A percentile compares a stretch with the other conserved stretches of the same genome.
Evolutionary conservation across 37 sponge, comb jelly and placozoan genomes (phyloP).

Genomic region (Eunapius fragilis): DNA sequence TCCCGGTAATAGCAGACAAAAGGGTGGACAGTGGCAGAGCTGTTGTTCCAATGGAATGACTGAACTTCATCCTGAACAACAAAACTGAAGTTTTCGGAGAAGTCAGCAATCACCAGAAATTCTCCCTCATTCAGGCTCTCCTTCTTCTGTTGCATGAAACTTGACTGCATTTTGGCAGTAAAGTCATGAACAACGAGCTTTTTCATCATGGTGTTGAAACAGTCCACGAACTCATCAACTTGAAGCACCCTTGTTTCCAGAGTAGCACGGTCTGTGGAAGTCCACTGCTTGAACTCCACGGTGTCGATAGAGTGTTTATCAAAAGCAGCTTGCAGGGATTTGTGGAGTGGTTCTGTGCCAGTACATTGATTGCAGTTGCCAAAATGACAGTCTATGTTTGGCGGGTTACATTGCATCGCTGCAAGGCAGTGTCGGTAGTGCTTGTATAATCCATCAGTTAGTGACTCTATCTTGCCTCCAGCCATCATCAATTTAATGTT

Average conservation of each 20-base stretch:
- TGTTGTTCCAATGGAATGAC: slow-evolving; percentile 66
- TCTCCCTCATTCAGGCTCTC: slow-evolving; percentile 27
- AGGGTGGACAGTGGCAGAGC: slow-evolving; percentile 57
- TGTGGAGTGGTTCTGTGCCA: slow-evolving; percentile 1
- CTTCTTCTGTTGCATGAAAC: slow-evolving; percentile 9
- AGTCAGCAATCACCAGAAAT: slow-evolving; percentile 42
- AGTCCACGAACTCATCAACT: slow-evolving; percentile 50
- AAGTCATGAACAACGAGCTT: slow-evolving; percentile 20
- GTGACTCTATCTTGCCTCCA: neutral
- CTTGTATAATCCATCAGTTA: neutral
- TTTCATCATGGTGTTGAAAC: neutral
- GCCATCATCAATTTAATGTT: slow-evolving; percentile 46
- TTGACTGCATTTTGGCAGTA: slow-evolving; percentile 36
- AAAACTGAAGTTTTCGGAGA: slow-evolving; percentile 61
- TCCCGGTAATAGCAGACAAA: slow-evolving; percentile 34
- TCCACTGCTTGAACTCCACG: slow-evolving; percentile 50
- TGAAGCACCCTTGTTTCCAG: slow-evolving; percentile 27
- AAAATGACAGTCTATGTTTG: slow-evolving; percentile 20
- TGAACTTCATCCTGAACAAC: slow-evolving; percentile 56
- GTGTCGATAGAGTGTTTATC: slow-evolving; percentile 46
- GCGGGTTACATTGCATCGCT: slow-evolving; percentile 39
- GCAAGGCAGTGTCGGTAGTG: slow-evolving; percentile 42
- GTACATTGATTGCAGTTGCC: slow-evolving; percentile 34
- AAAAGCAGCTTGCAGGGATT: neutral
- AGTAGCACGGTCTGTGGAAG: slow-evolving; percentile 27